A percentile compares a stretch with the other conserved stretches of the same genome.
These are phyloP conservation scores for Momotus momota DNA, from an alignment of 2,797 vertebrate genomes.

Conservation along the genomic window DNA sequence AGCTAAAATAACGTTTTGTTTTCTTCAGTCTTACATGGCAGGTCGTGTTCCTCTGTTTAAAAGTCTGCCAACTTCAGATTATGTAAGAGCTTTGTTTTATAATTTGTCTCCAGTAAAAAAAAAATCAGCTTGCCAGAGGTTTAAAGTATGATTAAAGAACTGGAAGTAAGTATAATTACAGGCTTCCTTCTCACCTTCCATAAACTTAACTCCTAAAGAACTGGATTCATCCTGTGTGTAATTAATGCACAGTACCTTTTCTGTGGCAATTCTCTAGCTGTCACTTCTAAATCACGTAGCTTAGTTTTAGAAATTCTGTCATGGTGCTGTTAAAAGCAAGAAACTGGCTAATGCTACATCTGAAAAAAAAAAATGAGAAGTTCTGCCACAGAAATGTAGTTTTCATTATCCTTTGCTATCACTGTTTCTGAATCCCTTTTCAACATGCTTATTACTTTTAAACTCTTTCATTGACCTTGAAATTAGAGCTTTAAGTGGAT, in stretches of 20 bases:
- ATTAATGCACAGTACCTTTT: background rate
- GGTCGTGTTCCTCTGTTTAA: background rate
- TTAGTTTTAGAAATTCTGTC: background rate
- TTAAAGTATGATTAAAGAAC: background rate
- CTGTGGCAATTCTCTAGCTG: background rate
- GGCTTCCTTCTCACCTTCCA: background rate
- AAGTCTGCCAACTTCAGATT: background rate
- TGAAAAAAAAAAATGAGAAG: background rate
- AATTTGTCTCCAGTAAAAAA: background rate
- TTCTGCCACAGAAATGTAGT: background rate
- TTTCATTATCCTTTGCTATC: background rate
- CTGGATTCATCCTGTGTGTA: background rate
- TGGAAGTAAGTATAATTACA: background rate
- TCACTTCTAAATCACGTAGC: background rate
- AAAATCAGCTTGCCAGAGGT: background rate
- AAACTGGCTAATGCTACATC: background rate
- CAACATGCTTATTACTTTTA: background rate
- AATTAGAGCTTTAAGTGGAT: background rate
- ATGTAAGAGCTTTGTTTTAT: background rate
- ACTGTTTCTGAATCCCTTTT: background rate
- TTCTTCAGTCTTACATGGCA: background rate
- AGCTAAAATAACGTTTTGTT: background rate
- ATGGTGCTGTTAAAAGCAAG: background rate
- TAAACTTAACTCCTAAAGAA: background rate
- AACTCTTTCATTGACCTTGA: background rate